Conservation (phyloP, 2,888 invertebrate species). For the Drosophila acutilabella region DNA sequence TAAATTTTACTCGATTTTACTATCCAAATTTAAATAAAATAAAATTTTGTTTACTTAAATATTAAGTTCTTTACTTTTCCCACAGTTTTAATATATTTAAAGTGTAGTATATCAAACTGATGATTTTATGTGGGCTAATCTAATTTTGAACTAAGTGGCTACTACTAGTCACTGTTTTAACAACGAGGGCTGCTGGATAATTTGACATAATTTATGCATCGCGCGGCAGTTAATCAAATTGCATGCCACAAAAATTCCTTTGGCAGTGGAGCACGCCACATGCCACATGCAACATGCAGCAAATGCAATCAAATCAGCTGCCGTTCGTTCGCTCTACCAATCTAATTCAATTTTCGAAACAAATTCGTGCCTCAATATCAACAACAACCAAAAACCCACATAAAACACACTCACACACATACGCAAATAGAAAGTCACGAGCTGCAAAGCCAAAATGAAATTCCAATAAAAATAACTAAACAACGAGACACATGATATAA, state of each 20-base stretch:
- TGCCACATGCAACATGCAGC: constrained; percentile 34
- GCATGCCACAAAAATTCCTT: constrained; percentile 64
- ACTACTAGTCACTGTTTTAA: constrained; percentile 3
- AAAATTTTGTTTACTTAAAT: too few species aligned
- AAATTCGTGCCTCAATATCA: constrained; percentile 63
- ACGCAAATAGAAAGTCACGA: constrained; percentile 58
- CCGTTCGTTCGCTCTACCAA: constrained; percentile 62
- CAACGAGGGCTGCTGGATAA: constrained; percentile 38
- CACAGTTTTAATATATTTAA: background rate
- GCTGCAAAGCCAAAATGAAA: constrained; percentile 69
- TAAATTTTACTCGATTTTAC: background rate
- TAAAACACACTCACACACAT: constrained; percentile 18
- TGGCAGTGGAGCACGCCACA: constrained; percentile 37
- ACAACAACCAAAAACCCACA: constrained; percentile 23
- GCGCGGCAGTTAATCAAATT: constrained; percentile 71
- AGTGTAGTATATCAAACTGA: background rate
- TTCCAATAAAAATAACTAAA: constrained; percentile 50
- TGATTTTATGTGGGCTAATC: constrained; percentile 9
- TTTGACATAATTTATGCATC: constrained; percentile 71
- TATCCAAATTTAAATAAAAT: too few species aligned
- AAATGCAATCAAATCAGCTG: constrained; percentile 79
- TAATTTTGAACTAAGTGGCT: constrained; percentile 8
- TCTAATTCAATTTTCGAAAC: constrained; percentile 77
- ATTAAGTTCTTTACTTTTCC: too few species aligned
- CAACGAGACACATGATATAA: constrained; percentile 27